These are phyloP conservation scores for Phlogophora meticulosa DNA, from an alignment of 2,888 invertebrate species.

Conservation along the genomic window DNA sequence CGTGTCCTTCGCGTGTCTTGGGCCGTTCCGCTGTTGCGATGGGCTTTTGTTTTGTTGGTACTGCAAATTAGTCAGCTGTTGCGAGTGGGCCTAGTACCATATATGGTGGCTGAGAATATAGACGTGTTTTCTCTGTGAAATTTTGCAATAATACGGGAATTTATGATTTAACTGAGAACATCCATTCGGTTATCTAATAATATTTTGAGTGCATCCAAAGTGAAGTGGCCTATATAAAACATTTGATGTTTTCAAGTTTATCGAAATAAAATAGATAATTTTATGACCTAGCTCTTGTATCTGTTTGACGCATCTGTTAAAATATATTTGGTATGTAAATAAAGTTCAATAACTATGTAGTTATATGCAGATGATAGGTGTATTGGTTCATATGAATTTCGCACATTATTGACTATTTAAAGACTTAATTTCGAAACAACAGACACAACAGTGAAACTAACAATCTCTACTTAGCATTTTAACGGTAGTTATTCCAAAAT, in stretches of 20 bases:
- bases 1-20: constrained; percentile 69
- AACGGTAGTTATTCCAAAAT: not conserved
- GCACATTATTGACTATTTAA: not conserved
- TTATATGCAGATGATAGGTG: not conserved
- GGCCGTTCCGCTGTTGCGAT: constrained; percentile 64
- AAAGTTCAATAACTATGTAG: constrained; percentile 1
- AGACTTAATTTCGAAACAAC: not conserved
- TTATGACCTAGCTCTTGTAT: constrained; percentile 52
- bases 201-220: constrained; percentile 38
- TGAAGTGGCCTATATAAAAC: constrained; percentile 48
- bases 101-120: constrained; percentile 75
- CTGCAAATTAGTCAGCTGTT: constrained; percentile 89
- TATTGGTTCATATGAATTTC: not conserved
- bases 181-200: not conserved
- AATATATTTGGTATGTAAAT: constrained; percentile 52
- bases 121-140: constrained; percentile 74
- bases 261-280: constrained; percentile 29
- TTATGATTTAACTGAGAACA: not conserved
- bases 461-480: not conserved
- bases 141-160: constrained; percentile 14
- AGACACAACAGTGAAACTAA: not conserved
- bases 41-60: constrained; percentile 85
- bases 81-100: constrained; percentile 81
- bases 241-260: constrained; percentile 58
- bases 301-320: constrained; percentile 34